A percentile compares a stretch with the other conserved stretches of the same genome.
phyloP scores from a whole-genome alignment of 1,140 invertebrate genomes.

The Drosophila orena region DNA sequence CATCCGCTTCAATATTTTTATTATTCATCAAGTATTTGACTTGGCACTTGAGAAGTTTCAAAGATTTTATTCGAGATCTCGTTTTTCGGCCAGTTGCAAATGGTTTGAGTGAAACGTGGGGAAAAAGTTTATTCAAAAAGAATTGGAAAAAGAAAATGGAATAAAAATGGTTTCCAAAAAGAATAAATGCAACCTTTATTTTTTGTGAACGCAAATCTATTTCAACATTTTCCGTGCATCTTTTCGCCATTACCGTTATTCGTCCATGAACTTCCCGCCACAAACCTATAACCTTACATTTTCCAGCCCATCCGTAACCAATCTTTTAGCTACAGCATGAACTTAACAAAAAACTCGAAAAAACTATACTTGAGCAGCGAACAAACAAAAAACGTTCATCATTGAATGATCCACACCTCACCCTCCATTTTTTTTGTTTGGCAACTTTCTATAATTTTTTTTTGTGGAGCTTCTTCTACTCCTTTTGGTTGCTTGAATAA shows the following conservation, averaged over 20 bases:
- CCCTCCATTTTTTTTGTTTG: slow-evolving; percentile 13
- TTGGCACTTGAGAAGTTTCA: slow-evolving; percentile 47
- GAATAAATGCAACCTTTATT: not conserved
- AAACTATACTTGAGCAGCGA: slow-evolving; percentile 6
- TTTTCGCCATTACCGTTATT: not conserved
- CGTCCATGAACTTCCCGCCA: slow-evolving; percentile 24
- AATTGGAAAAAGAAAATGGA: too few species aligned
- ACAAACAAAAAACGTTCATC: slow-evolving; percentile 36
- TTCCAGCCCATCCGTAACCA: slow-evolving; percentile 11
- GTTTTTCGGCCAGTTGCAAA: slow-evolving; percentile 29
- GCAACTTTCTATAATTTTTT: slow-evolving; percentile 34
- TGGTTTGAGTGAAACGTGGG: slow-evolving; percentile 1
- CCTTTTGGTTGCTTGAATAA: slow-evolving; percentile 63
- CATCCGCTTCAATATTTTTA: slow-evolving; percentile 47
- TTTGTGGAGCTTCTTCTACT: slow-evolving; percentile 10
- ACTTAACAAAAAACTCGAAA: slow-evolving; percentile 8
- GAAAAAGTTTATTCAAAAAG: not conserved
- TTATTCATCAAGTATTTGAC: slow-evolving; percentile 54
- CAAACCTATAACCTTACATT: slow-evolving; percentile 10
- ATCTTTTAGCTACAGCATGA: slow-evolving; percentile 24
- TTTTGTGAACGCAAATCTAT: not conserved
- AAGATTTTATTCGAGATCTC: slow-evolving; percentile 36
- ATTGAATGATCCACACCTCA: slow-evolving; percentile 28
- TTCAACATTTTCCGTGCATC: not conserved
- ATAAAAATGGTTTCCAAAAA: too few species aligned